Conservation (phyloP, 2,113 vertebrate genomes). For the Pygoscelis antarcticus region DNA sequence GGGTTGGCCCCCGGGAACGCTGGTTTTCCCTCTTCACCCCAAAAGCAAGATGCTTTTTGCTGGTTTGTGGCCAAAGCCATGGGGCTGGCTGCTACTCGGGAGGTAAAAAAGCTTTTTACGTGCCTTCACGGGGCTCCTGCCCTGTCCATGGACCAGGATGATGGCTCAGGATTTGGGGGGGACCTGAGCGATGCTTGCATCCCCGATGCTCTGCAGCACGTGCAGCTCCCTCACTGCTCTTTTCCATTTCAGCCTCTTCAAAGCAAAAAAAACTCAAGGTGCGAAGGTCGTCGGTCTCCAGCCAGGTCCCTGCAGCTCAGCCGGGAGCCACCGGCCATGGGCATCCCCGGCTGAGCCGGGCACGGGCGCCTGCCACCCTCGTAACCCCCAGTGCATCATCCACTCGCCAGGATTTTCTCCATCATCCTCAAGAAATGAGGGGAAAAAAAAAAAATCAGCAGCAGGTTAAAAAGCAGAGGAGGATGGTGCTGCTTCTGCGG, state of each 20-base stretch:
- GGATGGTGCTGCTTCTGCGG: not conserved
- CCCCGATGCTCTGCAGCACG: accelerated
- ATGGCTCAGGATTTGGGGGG: not conserved
- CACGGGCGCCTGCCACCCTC: accelerated
- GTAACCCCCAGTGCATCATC: not conserved
- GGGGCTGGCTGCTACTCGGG: accelerated
- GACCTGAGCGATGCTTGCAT: not conserved
- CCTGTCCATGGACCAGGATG: not conserved
- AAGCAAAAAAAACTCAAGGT: accelerated
- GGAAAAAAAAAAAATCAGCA: accelerated
- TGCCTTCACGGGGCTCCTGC: not conserved
- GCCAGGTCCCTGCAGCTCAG: accelerated
- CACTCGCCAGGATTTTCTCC: not conserved
- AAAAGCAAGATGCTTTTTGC: not conserved
- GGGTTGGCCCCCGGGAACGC: accelerated
- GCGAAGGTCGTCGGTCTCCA: not conserved
- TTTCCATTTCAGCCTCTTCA: not conserved
- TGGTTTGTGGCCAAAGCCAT: not conserved
- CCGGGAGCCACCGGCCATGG: accelerated
- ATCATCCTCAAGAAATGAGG: not conserved
- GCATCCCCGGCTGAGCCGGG: not conserved
- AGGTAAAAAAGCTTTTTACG: not conserved
- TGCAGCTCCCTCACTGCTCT: not conserved
- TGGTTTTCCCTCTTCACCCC: not conserved
- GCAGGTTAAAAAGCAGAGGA: not conserved